Evolutionary conservation across 2,797 vertebrate genomes (phyloP).

Genomic region (Tamandua tetradactyla): DNA sequence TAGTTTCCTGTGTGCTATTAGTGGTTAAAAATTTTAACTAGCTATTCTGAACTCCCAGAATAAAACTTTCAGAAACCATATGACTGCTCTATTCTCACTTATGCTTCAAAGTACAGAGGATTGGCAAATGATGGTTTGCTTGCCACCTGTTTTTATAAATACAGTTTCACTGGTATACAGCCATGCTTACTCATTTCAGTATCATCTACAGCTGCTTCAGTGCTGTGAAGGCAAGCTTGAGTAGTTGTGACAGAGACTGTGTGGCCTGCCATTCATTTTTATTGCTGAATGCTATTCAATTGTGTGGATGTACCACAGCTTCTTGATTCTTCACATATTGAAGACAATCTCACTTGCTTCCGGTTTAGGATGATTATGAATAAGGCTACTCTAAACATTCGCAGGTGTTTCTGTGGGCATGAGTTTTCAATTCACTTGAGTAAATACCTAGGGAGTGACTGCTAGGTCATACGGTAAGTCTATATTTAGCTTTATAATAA

Average conservation of each 20-base stretch:
- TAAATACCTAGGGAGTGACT: neutral
- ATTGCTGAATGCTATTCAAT: too few species aligned
- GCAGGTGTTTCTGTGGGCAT: neutral
- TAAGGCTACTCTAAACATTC: neutral
- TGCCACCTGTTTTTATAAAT: neutral
- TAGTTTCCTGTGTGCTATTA: constrained; percentile 6
- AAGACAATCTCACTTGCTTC: neutral
- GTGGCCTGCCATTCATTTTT: too few species aligned
- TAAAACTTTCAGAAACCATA: constrained; percentile 21
- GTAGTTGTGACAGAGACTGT: too few species aligned
- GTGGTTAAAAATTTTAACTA: neutral
- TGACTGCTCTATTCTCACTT: neutral
- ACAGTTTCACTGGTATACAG: neutral
- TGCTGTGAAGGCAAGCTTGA: too few species aligned
- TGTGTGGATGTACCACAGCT: too few species aligned
- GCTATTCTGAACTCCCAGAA: constrained; percentile 11
- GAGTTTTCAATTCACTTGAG: neutral
- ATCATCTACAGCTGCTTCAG: too few species aligned
- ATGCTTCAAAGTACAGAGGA: constrained; percentile 32
- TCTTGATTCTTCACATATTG: too few species aligned
- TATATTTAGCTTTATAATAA: neutral
- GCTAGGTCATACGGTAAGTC: neutral
- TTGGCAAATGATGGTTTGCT: neutral
- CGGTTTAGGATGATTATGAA: neutral
- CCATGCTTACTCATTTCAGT: too few species aligned